Evolutionary conservation across 2,797 vertebrate species (phyloP).

Genomic region (Sternotherus odoratus): DNA sequence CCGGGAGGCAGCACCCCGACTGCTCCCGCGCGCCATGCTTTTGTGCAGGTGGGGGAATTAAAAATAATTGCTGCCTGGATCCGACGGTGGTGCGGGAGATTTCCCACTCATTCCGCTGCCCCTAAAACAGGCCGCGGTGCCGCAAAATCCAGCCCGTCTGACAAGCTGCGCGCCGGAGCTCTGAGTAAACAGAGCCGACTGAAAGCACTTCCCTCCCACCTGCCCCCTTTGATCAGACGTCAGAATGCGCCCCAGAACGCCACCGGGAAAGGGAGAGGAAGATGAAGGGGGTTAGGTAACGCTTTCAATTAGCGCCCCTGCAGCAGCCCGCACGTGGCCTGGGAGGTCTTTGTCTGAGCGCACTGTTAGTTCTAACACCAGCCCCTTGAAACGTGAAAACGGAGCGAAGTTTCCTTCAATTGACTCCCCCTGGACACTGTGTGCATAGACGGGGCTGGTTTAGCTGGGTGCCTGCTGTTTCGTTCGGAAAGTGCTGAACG

Average conservation of each 20-base stretch:
- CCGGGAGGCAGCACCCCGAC: accelerated
- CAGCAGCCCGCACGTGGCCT: not conserved
- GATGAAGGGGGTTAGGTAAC: not conserved
- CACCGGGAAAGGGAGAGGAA: not conserved
- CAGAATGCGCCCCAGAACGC: not conserved
- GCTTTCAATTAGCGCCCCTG: not conserved
- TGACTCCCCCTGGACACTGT: not conserved
- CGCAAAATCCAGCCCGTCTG: not conserved
- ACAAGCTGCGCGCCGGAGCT: not conserved
- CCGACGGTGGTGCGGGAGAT: accelerated
- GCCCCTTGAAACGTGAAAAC: not conserved
- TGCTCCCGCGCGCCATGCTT: accelerated
- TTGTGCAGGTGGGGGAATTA: not conserved
- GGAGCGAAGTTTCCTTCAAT: not conserved
- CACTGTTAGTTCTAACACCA: not conserved
- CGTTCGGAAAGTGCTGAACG: too few species aligned
- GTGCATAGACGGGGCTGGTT: not conserved
- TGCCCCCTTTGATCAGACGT: not conserved
- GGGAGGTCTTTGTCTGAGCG: not conserved
- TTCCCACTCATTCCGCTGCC: not conserved
- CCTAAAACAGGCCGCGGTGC: not conserved
- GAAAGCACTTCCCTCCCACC: too few species aligned
- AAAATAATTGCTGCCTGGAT: constrained; percentile 12
- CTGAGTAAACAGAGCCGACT: not conserved
- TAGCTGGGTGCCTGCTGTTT: too few species aligned